A percentile compares a stretch with the other conserved stretches of the same genome.
Evolutionary conservation across 2,113 vertebrate genomes (phyloP).

Genomic region (mouse (Mus musculus)): DNA sequence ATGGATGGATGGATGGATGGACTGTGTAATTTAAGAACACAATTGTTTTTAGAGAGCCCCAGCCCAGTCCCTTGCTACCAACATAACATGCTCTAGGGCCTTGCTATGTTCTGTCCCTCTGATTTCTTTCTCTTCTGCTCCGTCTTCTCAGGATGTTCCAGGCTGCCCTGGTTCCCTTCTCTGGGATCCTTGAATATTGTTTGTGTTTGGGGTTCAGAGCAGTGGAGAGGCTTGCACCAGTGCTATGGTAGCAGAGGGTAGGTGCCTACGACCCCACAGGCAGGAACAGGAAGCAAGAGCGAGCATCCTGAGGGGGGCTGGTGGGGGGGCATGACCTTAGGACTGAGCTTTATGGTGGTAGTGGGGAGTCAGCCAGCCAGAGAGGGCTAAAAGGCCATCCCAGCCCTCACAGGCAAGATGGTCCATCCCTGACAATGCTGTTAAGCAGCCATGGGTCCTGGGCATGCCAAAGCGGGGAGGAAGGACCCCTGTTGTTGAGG

Average conservation of each 20-base stretch:
- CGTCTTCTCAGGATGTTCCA: background rate
- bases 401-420: background rate
- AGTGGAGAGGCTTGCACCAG: background rate
- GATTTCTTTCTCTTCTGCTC: background rate
- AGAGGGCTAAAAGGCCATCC: background rate
- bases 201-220: background rate
- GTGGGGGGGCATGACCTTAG: background rate
- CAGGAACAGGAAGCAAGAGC: background rate
- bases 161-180: background rate
- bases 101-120: background rate
- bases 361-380: background rate
- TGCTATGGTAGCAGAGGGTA: background rate
- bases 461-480: background rate
- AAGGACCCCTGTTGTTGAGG: background rate
- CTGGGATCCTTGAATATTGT: background rate
- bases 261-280: background rate
- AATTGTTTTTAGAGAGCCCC: background rate
- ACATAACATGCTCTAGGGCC: background rate
- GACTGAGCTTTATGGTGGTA: background rate
- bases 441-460: no score
- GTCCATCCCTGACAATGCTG: rapidly evolving
- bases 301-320: background rate
- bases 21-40: background rate
- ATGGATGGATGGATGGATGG: background rate
- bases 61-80: background rate